A percentile compares a stretch with the other conserved stretches of the same genome.
Evolutionary conservation across 2,888 invertebrate species (phyloP).

Genomic region (Marronus borbonicus): DNA sequence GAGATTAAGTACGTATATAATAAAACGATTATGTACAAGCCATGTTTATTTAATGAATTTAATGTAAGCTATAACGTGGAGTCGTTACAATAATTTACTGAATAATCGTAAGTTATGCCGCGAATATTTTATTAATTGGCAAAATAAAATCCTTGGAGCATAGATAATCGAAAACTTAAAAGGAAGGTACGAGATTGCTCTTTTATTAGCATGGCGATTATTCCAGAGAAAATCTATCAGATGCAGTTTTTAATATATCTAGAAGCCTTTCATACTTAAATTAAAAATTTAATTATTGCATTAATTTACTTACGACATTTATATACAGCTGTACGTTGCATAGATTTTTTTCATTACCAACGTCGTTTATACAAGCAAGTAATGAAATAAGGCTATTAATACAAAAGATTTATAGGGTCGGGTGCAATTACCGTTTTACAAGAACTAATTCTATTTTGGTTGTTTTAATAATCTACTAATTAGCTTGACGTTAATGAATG

Average conservation of each 20-base stretch:
- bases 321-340: neutral
- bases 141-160: conserved; percentile 19
- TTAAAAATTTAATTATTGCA: conserved; percentile 8
- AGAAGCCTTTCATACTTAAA: neutral
- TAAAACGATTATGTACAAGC: conserved; percentile 24
- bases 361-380: neutral
- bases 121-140: conserved; percentile 21
- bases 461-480: conserved; percentile 1
- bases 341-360: neutral
- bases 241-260: too few relatives aligned
- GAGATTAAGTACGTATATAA: conserved; percentile 34
- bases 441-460: neutral
- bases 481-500: neutral
- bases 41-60: conserved; percentile 40
- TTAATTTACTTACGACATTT: too few relatives aligned
- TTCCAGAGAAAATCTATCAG: neutral
- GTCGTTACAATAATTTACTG: conserved; percentile 30
- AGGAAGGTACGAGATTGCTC: neutral
- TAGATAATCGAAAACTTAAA: neutral
- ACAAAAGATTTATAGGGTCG: neutral
- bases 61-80: neutral
- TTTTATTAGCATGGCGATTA: neutral
- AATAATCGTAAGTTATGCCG: conserved; percentile 13
- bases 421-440: neutral
- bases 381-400: neutral